These are phyloP conservation scores for Penaeus chinensis DNA, from an alignment of 1,140 invertebrate genomes.

Conservation along the genomic window DNA sequence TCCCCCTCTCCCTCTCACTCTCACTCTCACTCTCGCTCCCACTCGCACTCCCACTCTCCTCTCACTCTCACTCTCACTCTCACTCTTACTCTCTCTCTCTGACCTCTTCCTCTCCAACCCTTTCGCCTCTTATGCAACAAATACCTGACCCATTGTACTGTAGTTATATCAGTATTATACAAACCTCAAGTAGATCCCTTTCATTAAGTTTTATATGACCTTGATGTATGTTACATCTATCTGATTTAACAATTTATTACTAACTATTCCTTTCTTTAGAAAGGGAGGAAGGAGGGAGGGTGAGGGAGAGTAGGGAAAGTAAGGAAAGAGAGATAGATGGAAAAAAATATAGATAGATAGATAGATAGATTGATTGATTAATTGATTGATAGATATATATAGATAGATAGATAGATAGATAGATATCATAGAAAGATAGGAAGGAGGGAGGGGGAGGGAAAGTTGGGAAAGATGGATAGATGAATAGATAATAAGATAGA, in stretches of 20 bases:
- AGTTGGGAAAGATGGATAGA: too few species aligned
- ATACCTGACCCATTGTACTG: neutral
- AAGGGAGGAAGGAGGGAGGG: neutral
- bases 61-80: too few species aligned
- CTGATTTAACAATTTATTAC: too few species aligned
- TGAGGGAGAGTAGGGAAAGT: neutral
- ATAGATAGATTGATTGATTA: neutral
- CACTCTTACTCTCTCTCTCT: neutral
- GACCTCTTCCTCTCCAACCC: neutral
- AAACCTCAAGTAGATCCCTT: too few species aligned
- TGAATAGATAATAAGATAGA: too few species aligned
- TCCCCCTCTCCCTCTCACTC: neutral
- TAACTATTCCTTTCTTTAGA: too few species aligned
- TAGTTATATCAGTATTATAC: too few species aligned
- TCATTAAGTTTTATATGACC: too few species aligned
- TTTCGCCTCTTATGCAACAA: neutral
- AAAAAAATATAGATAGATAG: neutral
- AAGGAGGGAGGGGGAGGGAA: too few species aligned
- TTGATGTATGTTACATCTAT: too few species aligned
- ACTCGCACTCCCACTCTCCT: neutral
- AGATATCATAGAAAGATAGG: neutral
- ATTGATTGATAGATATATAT: too few species aligned
- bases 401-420: neutral
- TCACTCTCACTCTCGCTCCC: too few species aligned
- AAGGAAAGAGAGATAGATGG: slow-evolving; percentile 29